phyloP scores from a whole-genome alignment of 2,113 vertebrate genomes.

The Orientallactaga bullata region DNA sequence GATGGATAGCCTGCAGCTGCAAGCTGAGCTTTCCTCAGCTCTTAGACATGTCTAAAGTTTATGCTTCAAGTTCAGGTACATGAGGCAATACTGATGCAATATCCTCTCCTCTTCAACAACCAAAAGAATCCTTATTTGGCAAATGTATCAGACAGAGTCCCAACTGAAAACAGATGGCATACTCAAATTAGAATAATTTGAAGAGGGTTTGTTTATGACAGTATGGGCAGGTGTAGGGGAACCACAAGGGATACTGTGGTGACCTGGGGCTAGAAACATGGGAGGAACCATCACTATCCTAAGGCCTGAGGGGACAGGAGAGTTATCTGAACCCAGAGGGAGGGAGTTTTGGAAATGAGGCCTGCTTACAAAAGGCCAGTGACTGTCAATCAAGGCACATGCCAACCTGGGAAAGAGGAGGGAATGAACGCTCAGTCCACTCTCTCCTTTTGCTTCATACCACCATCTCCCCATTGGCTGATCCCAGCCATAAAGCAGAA shows the following conservation, averaged over 20 bases:
- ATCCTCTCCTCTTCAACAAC: background rate
- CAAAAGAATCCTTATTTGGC: conserved; percentile 66
- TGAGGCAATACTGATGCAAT: background rate
- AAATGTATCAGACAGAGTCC: conserved; percentile 54
- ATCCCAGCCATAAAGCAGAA: background rate
- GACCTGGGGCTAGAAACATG: background rate
- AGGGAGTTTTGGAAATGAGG: background rate
- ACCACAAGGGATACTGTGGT: background rate
- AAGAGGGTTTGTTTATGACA: conserved; percentile 33
- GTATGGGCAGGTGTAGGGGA: background rate
- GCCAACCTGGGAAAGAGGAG: background rate
- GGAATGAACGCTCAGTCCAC: too few relatives aligned
- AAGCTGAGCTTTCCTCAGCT: background rate
- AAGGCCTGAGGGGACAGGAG: background rate
- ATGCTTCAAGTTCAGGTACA: background rate
- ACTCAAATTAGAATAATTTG: conserved; percentile 62
- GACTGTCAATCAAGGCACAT: background rate
- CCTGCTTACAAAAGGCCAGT: background rate
- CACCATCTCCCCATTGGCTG: background rate
- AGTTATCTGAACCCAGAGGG: background rate
- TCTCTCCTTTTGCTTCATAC: background rate
- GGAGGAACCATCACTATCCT: background rate
- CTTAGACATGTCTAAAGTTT: background rate
- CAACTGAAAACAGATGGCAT: conserved; percentile 58
- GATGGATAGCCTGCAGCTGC: background rate